Percentiles rank a stretch among this genome's conserved stretches.
Conservation (phyloP, 2,888 invertebrate species). For the Epistrophe grossulariae region DNA sequence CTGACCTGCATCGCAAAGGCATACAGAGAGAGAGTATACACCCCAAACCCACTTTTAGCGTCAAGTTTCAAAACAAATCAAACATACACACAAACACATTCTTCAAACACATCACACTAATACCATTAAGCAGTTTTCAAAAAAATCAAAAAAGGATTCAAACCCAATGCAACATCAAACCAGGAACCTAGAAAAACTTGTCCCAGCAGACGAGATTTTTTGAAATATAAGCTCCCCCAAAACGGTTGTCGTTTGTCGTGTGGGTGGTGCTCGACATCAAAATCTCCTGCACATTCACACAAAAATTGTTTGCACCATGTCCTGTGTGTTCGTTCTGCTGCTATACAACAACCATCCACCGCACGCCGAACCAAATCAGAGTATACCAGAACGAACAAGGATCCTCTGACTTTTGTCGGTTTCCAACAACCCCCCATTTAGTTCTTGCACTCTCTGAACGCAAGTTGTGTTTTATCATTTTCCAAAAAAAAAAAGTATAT, state of each 20-base stretch:
- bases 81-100: conserved; percentile 18
- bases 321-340: conserved; percentile 75
- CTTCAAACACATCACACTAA: background rate
- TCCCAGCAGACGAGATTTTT: conserved; percentile 3
- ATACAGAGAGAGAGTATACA: background rate
- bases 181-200: conserved; percentile 53
- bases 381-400: conserved; percentile 42
- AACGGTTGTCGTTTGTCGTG: conserved; percentile 7
- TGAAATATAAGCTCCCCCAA: conserved; percentile 9
- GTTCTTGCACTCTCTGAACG: conserved; percentile 84
- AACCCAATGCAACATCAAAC: conserved; percentile 64
- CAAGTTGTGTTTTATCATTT: conserved; percentile 84
- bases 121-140: background rate
- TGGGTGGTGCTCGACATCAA: conserved; percentile 6
- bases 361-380: conserved; percentile 9
- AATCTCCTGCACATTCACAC: background rate
- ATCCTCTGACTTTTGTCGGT: conserved; percentile 68
- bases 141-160: background rate
- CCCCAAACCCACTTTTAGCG: conserved; percentile 40
- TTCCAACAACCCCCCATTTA: conserved; percentile 81
- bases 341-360: conserved; percentile 20
- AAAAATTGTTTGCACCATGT: conserved; percentile 52
- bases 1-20: conserved; percentile 62
- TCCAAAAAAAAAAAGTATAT: conserved; percentile 80
- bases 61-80: conserved; percentile 71